Evolutionary conservation across 53 echinoderm and acorn worm species (phyloP).

Genomic region (Mesocentrotus franciscanus): DNA sequence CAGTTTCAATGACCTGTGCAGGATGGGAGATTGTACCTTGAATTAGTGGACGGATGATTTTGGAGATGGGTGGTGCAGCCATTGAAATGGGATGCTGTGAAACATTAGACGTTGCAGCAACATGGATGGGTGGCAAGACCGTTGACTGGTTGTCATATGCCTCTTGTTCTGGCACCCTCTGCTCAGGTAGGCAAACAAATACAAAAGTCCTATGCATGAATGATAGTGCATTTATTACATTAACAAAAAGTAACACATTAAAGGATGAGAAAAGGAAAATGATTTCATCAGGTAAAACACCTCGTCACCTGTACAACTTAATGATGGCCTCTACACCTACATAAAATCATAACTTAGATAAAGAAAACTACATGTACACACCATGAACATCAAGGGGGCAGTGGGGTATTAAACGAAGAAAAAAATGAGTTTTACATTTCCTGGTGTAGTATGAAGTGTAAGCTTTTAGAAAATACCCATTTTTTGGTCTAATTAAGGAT

Average conservation of each 20-base stretch:
- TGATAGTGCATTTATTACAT: too few relatives aligned
- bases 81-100: neutral
- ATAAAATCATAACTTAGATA: too few relatives aligned
- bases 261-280: too few relatives aligned
- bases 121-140: slow-evolving; percentile 31
- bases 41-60: neutral
- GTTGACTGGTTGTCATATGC: slow-evolving; percentile 28
- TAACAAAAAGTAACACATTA: too few relatives aligned
- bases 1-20: neutral
- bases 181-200: neutral
- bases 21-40: neutral
- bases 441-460: too few relatives aligned
- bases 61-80: neutral
- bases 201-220: neutral
- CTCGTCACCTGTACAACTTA: neutral
- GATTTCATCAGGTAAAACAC: too few relatives aligned
- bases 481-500: too few relatives aligned
- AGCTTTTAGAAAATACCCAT: too few relatives aligned
- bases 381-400: too few relatives aligned
- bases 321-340: neutral
- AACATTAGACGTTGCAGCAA: neutral
- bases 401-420: too few relatives aligned
- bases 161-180: slow-evolving; percentile 46
- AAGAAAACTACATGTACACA: too few relatives aligned
- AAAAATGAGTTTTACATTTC: too few relatives aligned